These are phyloP conservation scores for Agriopis leucophaearia DNA, from an alignment of 2,888 invertebrate species.

Conservation along the genomic window DNA sequence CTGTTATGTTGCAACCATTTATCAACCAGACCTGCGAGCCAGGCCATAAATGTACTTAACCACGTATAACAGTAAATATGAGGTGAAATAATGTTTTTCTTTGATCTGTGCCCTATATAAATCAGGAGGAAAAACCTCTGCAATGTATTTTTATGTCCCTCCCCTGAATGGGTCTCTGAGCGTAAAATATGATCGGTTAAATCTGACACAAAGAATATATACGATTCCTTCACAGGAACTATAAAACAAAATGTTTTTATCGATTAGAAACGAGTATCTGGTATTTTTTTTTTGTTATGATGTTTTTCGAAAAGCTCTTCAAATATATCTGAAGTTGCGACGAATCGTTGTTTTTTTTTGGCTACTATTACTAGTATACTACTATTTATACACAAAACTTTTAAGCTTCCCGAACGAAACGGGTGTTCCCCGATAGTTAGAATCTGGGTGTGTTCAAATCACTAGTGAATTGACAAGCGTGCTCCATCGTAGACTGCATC, in stretches of 20 bases:
- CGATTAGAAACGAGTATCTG: constrained; percentile 40
- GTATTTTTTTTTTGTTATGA: constrained; percentile 29
- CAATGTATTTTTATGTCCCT: constrained; percentile 66
- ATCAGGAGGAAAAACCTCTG: constrained; percentile 58
- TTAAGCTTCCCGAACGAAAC: background rate
- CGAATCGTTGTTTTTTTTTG: background rate
- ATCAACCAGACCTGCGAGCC: constrained; percentile 10
- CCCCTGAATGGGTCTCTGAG: constrained; percentile 55
- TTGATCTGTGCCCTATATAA: constrained; percentile 65
- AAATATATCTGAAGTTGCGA: background rate
- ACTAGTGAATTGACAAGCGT: no score
- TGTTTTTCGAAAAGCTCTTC: constrained; percentile 19
- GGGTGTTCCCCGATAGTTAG: no score
- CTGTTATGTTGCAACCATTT: constrained; percentile 1
- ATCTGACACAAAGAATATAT: constrained; percentile 64
- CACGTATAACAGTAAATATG: constrained; percentile 49
- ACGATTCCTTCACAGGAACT: constrained; percentile 55
- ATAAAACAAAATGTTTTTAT: constrained; percentile 59
- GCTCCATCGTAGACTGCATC: no score
- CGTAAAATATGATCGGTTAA: constrained; percentile 69
- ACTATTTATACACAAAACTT: constrained; percentile 4
- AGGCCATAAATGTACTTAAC: constrained; percentile 15
- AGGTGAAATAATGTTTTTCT: constrained; percentile 55
- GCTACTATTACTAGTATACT: no score
- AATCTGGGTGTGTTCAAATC: no score